Conservation (phyloP, 2,888 invertebrate genomes). For the Lycophotia porphyrea region DNA sequence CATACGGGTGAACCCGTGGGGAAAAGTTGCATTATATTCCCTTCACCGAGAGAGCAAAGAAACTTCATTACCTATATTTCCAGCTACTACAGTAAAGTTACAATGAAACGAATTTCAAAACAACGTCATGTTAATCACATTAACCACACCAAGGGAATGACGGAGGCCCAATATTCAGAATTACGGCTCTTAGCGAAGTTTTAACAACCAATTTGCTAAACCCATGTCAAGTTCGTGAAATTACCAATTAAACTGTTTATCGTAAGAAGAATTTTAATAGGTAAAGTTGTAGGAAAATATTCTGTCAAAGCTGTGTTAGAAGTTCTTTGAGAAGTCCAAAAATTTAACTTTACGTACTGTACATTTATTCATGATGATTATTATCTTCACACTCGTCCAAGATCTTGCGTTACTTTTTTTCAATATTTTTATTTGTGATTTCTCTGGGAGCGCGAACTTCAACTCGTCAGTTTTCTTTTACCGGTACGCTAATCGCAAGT, state of each 20-base stretch:
- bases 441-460: too few species aligned
- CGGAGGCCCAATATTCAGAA: conserved; percentile 51
- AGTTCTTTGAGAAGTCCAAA: conserved; percentile 5
- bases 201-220: conserved; percentile 72
- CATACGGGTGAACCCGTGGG: not conserved
- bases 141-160: conserved; percentile 39
- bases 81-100: not conserved
- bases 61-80: not conserved
- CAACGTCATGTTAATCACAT: conserved; percentile 49
- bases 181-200: conserved; percentile 67
- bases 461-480: too few species aligned
- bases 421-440: too few species aligned
- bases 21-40: not conserved
- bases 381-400: too few species aligned
- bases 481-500: too few species aligned
- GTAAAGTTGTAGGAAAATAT: conserved; percentile 35
- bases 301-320: not conserved
- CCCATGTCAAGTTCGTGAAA: conserved; percentile 70
- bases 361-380: too few species aligned
- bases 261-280: conserved; percentile 38
- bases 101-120: conserved; percentile 20
- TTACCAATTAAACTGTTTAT: conserved; percentile 65
- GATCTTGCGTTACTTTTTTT: too few species aligned
- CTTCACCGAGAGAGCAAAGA: not conserved
- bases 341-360: not conserved